Percentiles rank a stretch among this genome's conserved stretches.
These are phyloP conservation scores for Omphaloscelis lunosa DNA, from an alignment of 2,888 invertebrate species.

Conservation along the genomic window DNA sequence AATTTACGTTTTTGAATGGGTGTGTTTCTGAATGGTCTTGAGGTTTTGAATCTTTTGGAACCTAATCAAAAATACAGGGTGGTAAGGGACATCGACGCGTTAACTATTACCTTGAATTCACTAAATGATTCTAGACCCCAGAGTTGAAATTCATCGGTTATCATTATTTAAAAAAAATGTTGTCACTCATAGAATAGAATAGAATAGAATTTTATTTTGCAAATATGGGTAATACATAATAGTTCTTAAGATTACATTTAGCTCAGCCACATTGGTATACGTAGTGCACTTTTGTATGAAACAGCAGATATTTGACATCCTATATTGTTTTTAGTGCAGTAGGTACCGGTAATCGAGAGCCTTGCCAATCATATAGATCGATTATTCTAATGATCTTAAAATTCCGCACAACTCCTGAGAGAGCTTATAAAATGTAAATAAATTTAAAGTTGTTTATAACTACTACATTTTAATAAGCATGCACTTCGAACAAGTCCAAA, in stretches of 20 bases:
- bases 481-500: conserved; percentile 1
- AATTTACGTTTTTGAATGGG: conserved; percentile 25
- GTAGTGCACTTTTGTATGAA: no score
- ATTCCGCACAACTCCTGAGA: neutral
- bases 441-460: conserved; percentile 1
- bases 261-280: no score
- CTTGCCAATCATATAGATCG: no score
- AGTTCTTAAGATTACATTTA: no score
- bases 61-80: neutral
- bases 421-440: neutral
- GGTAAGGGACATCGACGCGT: no score
- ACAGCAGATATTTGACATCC: neutral
- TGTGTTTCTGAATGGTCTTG: conserved; percentile 8
- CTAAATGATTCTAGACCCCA: no score
- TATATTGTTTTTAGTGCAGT: neutral
- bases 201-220: no score
- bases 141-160: no score
- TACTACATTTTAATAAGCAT: conserved; percentile 4
- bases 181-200: no score
- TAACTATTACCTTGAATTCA: neutral
- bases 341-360: neutral
- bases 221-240: no score
- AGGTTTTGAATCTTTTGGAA: neutral
- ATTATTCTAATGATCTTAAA: neutral
- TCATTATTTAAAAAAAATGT: no score